These are phyloP conservation scores for Pelecanoides urinatrix DNA, from an alignment of 2,113 vertebrate genomes.

Conservation along the genomic window DNA sequence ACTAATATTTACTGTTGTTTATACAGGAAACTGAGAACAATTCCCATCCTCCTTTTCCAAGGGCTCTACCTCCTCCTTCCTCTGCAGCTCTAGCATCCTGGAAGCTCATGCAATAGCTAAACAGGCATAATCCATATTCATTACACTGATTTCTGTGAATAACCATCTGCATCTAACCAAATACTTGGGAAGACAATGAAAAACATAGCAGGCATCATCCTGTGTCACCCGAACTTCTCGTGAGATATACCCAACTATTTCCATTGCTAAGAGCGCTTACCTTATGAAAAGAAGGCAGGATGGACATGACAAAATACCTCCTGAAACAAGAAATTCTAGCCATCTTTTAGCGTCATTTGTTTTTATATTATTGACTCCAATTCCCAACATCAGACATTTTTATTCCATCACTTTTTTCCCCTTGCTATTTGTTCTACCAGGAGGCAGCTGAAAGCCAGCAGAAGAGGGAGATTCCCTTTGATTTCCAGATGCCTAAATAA, in stretches of 20 bases:
- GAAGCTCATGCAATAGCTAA: background rate
- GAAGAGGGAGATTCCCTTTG: background rate
- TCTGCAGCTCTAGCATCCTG: background rate
- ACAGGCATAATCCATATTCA: background rate
- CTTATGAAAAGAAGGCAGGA: background rate
- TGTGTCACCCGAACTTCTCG: background rate
- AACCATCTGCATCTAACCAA: background rate
- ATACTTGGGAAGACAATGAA: background rate
- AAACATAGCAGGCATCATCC: background rate
- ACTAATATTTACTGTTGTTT: background rate
- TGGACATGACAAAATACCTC: background rate
- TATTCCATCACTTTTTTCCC: background rate
- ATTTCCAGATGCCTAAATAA: background rate
- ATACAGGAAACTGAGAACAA: background rate
- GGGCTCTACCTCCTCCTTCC: background rate
- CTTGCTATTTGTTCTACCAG: background rate
- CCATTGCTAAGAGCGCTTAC: background rate
- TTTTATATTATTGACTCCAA: background rate
- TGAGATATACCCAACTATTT: background rate
- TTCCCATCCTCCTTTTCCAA: background rate
- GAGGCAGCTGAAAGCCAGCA: background rate
- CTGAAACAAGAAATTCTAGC: background rate
- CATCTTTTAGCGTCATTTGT: background rate
- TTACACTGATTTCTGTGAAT: background rate
- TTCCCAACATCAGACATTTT: background rate